A percentile compares a stretch with the other conserved stretches of the same genome.
Evolutionary conservation across 2,888 invertebrate genomes (phyloP).

Genomic region (Chrysomela aeneicollis): DNA sequence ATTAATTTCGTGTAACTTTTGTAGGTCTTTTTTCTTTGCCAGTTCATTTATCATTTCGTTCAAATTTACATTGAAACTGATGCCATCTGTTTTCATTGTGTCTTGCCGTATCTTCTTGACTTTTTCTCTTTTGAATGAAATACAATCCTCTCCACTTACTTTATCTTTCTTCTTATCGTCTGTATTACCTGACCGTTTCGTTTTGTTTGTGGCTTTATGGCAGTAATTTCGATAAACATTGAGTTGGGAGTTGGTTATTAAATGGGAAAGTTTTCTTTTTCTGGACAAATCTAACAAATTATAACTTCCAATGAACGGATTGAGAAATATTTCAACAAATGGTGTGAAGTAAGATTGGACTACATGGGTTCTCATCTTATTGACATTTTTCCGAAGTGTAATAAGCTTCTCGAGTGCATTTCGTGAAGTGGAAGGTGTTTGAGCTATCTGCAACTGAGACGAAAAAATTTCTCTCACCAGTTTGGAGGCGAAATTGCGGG

Average conservation of each 20-base stretch:
- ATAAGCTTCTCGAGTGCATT: slow-evolving; percentile 2
- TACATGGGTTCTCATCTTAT: background rate
- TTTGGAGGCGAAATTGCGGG: too few species aligned
- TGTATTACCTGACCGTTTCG: slow-evolving; percentile 11
- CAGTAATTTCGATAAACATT: slow-evolving; percentile 24
- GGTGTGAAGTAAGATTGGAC: background rate
- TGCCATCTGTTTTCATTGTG: background rate
- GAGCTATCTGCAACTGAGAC: slow-evolving; percentile 16
- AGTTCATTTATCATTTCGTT: slow-evolving; percentile 21
- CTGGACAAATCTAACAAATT: background rate
- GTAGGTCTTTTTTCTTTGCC: slow-evolving; percentile 17
- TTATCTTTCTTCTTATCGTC: slow-evolving; percentile 30
- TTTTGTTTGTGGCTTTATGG: slow-evolving; percentile 23
- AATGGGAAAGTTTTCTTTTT: background rate
- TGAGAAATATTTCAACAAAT: slow-evolving; percentile 7
- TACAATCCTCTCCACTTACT: slow-evolving; percentile 27
- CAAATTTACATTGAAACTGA: slow-evolving; percentile 25
- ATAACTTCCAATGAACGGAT: background rate
- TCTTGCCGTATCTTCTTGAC: slow-evolving; percentile 24
- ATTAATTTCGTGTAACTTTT: slow-evolving; percentile 23
- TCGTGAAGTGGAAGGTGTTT: slow-evolving; percentile 1
- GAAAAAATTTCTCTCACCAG: background rate
- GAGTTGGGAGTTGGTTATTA: background rate
- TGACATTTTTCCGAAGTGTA: background rate
- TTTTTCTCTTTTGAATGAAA: slow-evolving; percentile 27